Evolutionary conservation across 1,140 invertebrate genomes (phyloP).

Genomic region (Drosophila yakuba): DNA sequence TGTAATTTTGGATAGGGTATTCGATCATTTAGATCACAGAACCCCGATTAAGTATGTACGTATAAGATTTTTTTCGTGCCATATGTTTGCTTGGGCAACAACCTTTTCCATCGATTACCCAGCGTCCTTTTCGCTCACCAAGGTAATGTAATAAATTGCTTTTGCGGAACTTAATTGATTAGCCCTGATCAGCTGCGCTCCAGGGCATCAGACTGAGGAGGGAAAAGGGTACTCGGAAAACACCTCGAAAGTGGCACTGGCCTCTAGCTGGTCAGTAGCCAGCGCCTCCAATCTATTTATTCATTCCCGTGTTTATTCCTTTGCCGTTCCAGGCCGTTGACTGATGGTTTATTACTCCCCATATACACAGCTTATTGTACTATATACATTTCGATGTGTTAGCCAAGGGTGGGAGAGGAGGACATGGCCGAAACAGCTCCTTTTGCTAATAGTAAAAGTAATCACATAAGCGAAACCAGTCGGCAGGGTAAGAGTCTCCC

Average conservation of each 20-base stretch:
- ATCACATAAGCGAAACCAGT: conserved; percentile 41
- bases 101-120: conserved; percentile 49
- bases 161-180: conserved; percentile 82
- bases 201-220: conserved; percentile 25
- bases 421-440: conserved; percentile 13
- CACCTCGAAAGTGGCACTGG: conserved; percentile 32
- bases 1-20: neutral
- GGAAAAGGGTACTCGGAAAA: conserved; percentile 12
- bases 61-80: conserved; percentile 7
- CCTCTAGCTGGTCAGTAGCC: conserved; percentile 25
- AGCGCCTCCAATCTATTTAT: conserved; percentile 50
- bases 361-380: neutral
- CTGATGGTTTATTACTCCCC: conserved; percentile 71
- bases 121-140: conserved; percentile 5
- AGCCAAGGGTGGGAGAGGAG: conserved; percentile 8
- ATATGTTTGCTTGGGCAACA: conserved; percentile 53
- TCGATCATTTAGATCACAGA: neutral
- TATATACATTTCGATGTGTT: conserved; percentile 39
- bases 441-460: conserved; percentile 59
- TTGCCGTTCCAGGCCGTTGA: conserved; percentile 34
- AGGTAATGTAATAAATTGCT: conserved; percentile 78
- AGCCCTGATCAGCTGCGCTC: conserved; percentile 68
- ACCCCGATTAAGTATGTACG: conserved; percentile 14
- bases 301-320: conserved; percentile 38
- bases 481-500: neutral